A percentile compares a stretch with the other conserved stretches of the same genome.
Evolutionary conservation across 2,888 invertebrate genomes (phyloP).

Genomic region (Morpho deidamia): DNA sequence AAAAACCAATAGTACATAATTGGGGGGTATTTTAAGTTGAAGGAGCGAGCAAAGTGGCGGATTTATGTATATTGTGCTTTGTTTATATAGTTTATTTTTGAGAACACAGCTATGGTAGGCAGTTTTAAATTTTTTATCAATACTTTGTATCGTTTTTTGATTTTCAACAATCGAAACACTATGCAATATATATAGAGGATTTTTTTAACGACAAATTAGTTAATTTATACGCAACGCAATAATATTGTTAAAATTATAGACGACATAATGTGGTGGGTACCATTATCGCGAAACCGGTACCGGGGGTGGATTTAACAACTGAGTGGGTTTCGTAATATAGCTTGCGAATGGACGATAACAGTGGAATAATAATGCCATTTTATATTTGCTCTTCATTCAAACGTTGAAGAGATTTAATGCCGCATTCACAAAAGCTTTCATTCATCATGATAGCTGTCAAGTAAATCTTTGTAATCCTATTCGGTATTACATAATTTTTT

Average conservation of each 20-base stretch:
- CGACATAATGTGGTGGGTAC: not conserved
- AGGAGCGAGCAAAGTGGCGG: too few relatives aligned
- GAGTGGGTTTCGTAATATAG: constrained; percentile 8
- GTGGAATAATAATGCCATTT: constrained; percentile 8
- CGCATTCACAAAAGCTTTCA: constrained; percentile 2
- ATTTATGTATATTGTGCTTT: too few relatives aligned
- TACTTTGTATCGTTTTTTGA: not conserved
- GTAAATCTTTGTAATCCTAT: constrained; percentile 7
- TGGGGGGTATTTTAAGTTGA: too few relatives aligned
- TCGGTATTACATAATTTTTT: constrained; percentile 8
- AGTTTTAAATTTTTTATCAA: not conserved
- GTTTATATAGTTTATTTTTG: too few relatives aligned
- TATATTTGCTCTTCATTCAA: constrained; percentile 8
- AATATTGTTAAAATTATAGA: not conserved
- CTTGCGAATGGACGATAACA: constrained; percentile 10
- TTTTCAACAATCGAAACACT: not conserved
- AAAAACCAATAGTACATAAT: too few relatives aligned
- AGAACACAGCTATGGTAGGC: too few relatives aligned
- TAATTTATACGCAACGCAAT: too few relatives aligned
- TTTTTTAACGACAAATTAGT: too few relatives aligned
- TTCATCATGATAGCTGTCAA: constrained; percentile 7
- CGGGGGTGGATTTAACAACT: constrained; percentile 11
- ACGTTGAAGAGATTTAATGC: constrained; percentile 4
- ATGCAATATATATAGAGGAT: not conserved
- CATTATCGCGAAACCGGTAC: constrained; percentile 3